A percentile compares a stretch with the other conserved stretches of the same genome.
Evolutionary conservation across 1,140 invertebrate genomes (phyloP).

Genomic region (Pristionchus pacificus): DNA sequence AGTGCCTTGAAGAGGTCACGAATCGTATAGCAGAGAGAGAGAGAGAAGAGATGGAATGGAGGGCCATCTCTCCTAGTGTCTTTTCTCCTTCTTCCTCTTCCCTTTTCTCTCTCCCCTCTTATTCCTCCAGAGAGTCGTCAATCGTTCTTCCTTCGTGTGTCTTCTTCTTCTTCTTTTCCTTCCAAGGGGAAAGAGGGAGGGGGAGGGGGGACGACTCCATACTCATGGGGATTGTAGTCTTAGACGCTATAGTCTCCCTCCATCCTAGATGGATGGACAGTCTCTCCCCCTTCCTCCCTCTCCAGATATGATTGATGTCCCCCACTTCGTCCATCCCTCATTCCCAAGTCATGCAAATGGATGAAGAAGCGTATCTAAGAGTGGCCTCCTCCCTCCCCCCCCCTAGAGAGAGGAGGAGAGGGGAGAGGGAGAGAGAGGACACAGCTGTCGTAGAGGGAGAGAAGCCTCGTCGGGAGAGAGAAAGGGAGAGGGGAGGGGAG

Average conservation of each 20-base stretch:
- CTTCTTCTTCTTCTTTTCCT: not conserved
- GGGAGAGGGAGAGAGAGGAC: not conserved
- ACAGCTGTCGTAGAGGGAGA: slow-evolving; percentile 5
- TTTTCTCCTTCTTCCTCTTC: too few species aligned
- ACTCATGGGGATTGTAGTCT: too few species aligned
- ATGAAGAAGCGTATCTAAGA: not conserved
- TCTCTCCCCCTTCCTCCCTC: not conserved
- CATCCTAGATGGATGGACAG: not conserved
- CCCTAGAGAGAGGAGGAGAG: not conserved
- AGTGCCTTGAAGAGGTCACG: not conserved
- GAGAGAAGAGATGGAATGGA: too few species aligned
- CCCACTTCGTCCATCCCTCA: not conserved
- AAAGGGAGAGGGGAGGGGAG: not conserved
- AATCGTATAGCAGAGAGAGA: too few species aligned
- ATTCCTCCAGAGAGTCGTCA: not conserved
- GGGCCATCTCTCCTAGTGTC: too few species aligned
- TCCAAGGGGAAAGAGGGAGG: too few species aligned
- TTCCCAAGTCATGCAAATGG: not conserved
- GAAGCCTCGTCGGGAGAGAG: not conserved
- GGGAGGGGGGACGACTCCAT: too few species aligned
- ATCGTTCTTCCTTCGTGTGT: not conserved
- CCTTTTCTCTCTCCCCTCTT: not conserved
- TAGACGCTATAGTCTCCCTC: not conserved
- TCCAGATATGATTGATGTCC: not conserved
- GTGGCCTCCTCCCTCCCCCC: not conserved